Percentiles rank a stretch among this genome's conserved stretches.
These are phyloP conservation scores for Cosmorhoe ocellata DNA, from an alignment of 2,888 invertebrate species.

Conservation along the genomic window DNA sequence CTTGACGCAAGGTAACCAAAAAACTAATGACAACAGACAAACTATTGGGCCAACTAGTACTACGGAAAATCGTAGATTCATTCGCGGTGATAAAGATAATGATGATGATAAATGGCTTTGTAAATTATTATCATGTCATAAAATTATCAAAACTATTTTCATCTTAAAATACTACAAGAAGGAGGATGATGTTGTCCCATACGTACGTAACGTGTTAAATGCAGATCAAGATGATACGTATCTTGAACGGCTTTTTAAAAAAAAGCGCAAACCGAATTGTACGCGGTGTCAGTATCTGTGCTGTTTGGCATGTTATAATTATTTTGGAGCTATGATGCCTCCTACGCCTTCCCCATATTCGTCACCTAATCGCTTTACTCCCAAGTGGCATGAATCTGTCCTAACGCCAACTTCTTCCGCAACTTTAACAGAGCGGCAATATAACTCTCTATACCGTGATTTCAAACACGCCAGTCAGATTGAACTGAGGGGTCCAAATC, in stretches of 20 bases:
- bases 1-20: background rate
- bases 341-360: conserved; percentile 15
- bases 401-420: background rate
- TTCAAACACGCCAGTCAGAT: conserved; percentile 18
- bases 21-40: background rate
- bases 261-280: conserved; percentile 7
- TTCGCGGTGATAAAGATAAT: no score
- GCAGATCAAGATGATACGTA: conserved; percentile 1
- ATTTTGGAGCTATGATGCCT: conserved; percentile 9
- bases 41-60: background rate
- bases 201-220: background rate
- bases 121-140: no score
- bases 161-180: conserved; percentile 13
- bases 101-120: no score
- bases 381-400: background rate
- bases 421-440: conserved; percentile 10
- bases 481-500: conserved; percentile 6
- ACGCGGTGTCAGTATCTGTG: conserved; percentile 14
- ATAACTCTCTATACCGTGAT: conserved; percentile 15
- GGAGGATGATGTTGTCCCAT: background rate
- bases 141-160: background rate
- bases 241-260: conserved; percentile 1
- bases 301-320: conserved; percentile 3
- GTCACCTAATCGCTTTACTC: background rate
- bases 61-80: no score